These are phyloP conservation scores for Tridacna gigas DNA, from an alignment of 2,888 invertebrate species.

Conservation along the genomic window DNA sequence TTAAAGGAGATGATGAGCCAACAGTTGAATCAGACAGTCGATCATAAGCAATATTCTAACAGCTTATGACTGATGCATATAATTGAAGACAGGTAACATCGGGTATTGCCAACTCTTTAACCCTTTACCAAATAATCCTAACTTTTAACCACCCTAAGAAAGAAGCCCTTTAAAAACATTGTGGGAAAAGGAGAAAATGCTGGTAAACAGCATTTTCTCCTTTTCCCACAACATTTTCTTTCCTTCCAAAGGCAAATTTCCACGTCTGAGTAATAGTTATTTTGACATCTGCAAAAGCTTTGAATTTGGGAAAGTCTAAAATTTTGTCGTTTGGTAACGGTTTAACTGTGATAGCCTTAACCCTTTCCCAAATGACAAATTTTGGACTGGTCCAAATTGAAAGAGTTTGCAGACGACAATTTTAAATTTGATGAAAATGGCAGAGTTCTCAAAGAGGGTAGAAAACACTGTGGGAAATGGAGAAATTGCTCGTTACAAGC, in stretches of 20 bases:
- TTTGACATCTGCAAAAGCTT: background rate
- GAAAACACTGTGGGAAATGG: no score
- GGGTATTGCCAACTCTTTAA: slow-evolving; percentile 19
- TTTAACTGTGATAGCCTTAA: background rate
- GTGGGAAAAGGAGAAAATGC: slow-evolving; percentile 7
- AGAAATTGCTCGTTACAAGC: no score
- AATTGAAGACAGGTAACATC: slow-evolving; percentile 17
- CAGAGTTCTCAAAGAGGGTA: no score
- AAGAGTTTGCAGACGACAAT: no score
- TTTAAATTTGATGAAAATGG: no score
- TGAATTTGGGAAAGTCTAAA: background rate
- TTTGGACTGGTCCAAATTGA: no score
- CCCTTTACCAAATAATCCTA: background rate
- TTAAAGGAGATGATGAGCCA: slow-evolving; percentile 10
- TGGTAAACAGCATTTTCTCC: background rate
- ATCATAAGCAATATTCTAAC: slow-evolving; percentile 20
- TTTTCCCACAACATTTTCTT: background rate
- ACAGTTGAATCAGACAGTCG: slow-evolving; percentile 17
- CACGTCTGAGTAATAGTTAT: background rate
- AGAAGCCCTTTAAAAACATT: background rate
- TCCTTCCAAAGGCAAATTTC: background rate
- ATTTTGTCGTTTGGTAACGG: background rate
- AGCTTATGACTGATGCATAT: slow-evolving; percentile 21
- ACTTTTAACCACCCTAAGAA: background rate
- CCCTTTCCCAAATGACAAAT: no score